phyloP scores from a whole-genome alignment of 1,140 invertebrate genomes.

The Heterodera schachtii region DNA sequence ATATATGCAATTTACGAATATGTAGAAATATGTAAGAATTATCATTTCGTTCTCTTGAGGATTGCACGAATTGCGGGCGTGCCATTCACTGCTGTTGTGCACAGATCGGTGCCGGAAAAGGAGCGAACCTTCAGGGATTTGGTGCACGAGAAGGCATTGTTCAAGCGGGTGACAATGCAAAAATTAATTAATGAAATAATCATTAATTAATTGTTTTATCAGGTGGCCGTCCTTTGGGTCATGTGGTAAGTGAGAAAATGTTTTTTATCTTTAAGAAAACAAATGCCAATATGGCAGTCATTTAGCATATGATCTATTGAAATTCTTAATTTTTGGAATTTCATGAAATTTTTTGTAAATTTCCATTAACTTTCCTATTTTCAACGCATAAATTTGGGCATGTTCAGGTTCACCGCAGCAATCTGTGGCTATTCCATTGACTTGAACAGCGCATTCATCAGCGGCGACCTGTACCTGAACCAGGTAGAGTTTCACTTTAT shows the following conservation, averaged over 20 bases:
- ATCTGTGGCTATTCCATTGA: constrained; percentile 64
- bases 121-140: no score
- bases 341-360: no score
- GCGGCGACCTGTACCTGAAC: constrained; percentile 61
- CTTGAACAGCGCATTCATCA: constrained; percentile 59
- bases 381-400: no score
- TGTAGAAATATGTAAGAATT: not conserved
- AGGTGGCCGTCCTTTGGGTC: constrained; percentile 44
- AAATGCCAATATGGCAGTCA: no score
- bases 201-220: no score
- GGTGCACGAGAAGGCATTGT: no score
- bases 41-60: constrained; percentile 1
- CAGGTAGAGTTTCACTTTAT: constrained; percentile 35
- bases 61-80: constrained; percentile 59
- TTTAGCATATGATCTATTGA: no score
- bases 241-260: constrained; percentile 37
- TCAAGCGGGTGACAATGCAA: no score
- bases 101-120: no score
- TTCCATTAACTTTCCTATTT: no score
- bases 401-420: constrained; percentile 50
- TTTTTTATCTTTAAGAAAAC: no score
- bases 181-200: not conserved
- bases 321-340: no score
- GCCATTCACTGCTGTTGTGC: constrained; percentile 39
- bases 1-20: not conserved